Evolutionary conservation across 2,888 invertebrate species (phyloP), one percentile per base, ranked within the genome.

Genomic region (Holacanthella duospinosa): DNA sequence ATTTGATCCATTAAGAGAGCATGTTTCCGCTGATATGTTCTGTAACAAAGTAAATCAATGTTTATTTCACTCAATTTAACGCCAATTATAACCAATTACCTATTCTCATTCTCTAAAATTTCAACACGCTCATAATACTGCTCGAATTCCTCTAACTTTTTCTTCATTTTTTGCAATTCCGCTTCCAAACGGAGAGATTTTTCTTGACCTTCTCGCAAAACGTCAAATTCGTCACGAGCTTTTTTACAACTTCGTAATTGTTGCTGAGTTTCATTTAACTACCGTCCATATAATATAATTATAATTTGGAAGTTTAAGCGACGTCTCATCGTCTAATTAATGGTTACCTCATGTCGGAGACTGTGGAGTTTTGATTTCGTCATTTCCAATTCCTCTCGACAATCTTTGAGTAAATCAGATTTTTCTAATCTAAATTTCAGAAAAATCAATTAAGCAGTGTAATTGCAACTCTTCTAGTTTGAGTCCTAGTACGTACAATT

Each of bases 341-440:
- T 43, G 24, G 24, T 43, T 61, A 66, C 70, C 56, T 71, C 68
- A 21, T 58, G 54, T 53, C 71, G 68, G 19, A 71, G 54, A 56
- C 69, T 66, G n/a, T 67, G 66, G 0, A 72, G 66, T 55, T 68
- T 64, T 28, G 64, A 65, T 53, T 68, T 68, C 0, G 71, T 67
- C n/a, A 65, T 66, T 61, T 72, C 71, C 26, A 72, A 59, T 55
- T 72, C 72, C 63, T 72, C 72, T 9, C 72, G 61, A 55, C 72
- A 72, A 64, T 72, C 72, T 63, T 70, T 70, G n/a, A 72, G 65
- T n/a, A 72, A 65, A 43, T 71, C 72, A 1, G 72, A 66, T 66
- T 71, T 72, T 56, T 70, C 70, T 54, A 65, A 61, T 25, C 71
- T 72, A 54, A 21, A n/a, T n/a, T 12, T 36, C 6, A 21, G 12